Base-by-base conservation (phyloP, 2,888 invertebrate species). In the Nebria brevicollis region DNA sequence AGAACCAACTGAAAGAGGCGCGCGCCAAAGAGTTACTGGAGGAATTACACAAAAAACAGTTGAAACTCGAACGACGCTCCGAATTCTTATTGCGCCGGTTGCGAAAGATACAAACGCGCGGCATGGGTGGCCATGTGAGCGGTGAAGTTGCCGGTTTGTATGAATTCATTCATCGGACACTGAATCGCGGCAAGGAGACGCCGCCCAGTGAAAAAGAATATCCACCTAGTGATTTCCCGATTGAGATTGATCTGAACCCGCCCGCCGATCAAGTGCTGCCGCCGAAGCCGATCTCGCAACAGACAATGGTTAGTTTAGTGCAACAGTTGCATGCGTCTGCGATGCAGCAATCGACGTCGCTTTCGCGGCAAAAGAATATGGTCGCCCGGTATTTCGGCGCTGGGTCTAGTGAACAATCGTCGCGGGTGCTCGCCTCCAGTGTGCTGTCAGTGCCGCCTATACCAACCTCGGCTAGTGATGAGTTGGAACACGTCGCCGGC, bases 81-180 rank as follows among this genome's bases (percentile, higher is more conserved):
- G 94, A 95, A 75, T 94, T 94, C 87, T 89, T 97, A 77, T 87
- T 94, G 85, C 90, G 95, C 84, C 91, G 97, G 83, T 89, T 96
- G 82, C 90, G 95, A 13, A 95, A 96, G 87, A 89, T 96, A 34
- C 96, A 97, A 87, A 92, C 94, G 0, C 91, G 94, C 77, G 90
- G 93, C 64, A 92, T 96, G 87, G 95, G 96, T 5, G 93, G 93
- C 83, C 95, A 96, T 87, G 91, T 94, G 41, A 94, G 95, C 77
- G 94, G 95, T 84, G 96, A 97, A 88, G 92, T 95, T 11, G 92
- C 93, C 26, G 95, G 95, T 5, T 93, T 96, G 78, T 93, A 95
- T 84, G 94, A 95, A 83, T 92, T 94, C 86, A 94, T 94, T 41
- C 94, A 95, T 83, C 91, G 94, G 81, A 85, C 86, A n/a, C 82